phyloP scores from a whole-genome alignment of 1,140 invertebrate genomes.

The Batillaria attramentaria region DNA sequence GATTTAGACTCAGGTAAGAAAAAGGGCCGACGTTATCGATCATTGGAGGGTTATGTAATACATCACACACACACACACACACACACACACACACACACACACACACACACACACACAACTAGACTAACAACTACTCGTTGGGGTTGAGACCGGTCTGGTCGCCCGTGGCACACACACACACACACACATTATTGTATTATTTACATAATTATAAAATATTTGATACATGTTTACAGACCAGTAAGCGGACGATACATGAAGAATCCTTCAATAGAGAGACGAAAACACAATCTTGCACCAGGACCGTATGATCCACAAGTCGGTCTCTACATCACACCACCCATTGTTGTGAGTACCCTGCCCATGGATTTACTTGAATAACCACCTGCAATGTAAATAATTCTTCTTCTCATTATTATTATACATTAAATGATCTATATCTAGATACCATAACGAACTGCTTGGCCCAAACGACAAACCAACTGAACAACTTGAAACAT shows the following conservation, averaged over 20 bases:
- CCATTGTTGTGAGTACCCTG: not conserved
- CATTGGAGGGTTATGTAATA: not conserved
- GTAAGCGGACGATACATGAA: conserved; percentile 20
- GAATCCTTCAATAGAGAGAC: conserved; percentile 13
- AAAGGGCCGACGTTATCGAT: not conserved
- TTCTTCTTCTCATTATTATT: too few relatives aligned
- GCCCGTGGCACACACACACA: not conserved
- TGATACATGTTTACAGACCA: not conserved
- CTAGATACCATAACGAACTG: too few relatives aligned
- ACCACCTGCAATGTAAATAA: too few relatives aligned
- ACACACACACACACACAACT: not conserved
- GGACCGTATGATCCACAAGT: conserved; percentile 29
- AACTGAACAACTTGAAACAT: too few relatives aligned
- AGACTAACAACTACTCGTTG: not conserved
- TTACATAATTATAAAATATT: not conserved
- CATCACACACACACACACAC: not conserved
- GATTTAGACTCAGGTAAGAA: not conserved
- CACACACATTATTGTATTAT: not conserved
- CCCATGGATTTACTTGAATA: too few relatives aligned
- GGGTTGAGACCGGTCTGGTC: not conserved
- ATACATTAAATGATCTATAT: too few relatives aligned
- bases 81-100: conserved; percentile 14
- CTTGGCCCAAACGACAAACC: too few relatives aligned
- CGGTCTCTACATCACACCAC: conserved; percentile 16
- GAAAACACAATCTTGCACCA: not conserved